Percentiles rank a stretch among this genome's conserved stretches.
phyloP scores from a whole-genome alignment of 2,113 vertebrate species.

The Nycticorax nycticorax region DNA sequence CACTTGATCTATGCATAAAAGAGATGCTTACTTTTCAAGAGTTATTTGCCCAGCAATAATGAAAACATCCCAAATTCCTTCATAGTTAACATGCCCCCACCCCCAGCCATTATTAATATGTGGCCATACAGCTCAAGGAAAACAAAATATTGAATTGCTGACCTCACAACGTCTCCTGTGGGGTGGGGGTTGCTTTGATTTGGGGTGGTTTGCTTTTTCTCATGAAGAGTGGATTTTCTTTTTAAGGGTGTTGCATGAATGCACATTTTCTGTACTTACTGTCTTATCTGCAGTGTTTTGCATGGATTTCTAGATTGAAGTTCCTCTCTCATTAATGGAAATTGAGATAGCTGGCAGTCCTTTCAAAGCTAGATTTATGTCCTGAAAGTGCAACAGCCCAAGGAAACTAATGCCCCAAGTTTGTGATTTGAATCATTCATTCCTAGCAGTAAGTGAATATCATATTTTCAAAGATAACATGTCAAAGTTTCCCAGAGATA shows the following conservation, averaged over 20 bases:
- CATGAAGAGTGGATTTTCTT: not conserved
- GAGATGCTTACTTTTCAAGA: conserved; percentile 71
- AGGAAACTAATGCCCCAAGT: not conserved
- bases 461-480: conserved; percentile 15
- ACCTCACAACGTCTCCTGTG: not conserved
- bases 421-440: not conserved
- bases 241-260: not conserved
- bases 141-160: conserved; percentile 33
- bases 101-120: conserved; percentile 27
- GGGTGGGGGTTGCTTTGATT: not conserved
- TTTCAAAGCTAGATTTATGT: not conserved
- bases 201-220: not conserved
- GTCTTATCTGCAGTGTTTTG: not conserved
- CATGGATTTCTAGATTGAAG: not conserved
- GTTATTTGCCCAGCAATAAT: conserved; percentile 70
- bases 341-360: not conserved
- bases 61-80: conserved; percentile 71
- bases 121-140: not conserved
- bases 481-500: conserved; percentile 5
- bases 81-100: not conserved
- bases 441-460: not conserved
- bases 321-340: not conserved
- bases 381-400: not conserved
- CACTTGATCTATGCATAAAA: conserved; percentile 76
- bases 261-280: not conserved